These are phyloP conservation scores for Ophion costatus DNA, from an alignment of 2,888 invertebrate genomes.

Conservation along the genomic window DNA sequence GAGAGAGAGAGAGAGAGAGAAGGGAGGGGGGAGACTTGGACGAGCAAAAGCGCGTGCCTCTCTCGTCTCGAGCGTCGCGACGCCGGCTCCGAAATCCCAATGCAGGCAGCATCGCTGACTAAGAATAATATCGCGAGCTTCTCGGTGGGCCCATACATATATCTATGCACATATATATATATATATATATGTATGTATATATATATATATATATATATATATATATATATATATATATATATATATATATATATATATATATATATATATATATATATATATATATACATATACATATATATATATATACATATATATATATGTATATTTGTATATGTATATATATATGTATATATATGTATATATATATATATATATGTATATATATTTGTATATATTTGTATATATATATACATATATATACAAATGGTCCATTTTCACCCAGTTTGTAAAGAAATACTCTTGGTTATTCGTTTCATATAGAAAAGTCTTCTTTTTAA, in stretches of 20 bases:
- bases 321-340: too few species aligned
- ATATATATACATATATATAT: slow-evolving; percentile 36
- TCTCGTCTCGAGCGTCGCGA: slow-evolving; percentile 62
- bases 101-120: slow-evolving; percentile 71
- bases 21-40: slow-evolving; percentile 1
- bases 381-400: slow-evolving; percentile 45
- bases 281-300: slow-evolving; percentile 49
- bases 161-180: slow-evolving; percentile 40
- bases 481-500: too few species aligned
- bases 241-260: slow-evolving; percentile 39
- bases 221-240: slow-evolving; percentile 46
- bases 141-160: slow-evolving; percentile 42
- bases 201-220: slow-evolving; percentile 41
- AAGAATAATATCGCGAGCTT: slow-evolving; percentile 77
- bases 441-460: too few species aligned
- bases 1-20: slow-evolving; percentile 29
- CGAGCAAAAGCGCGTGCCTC: slow-evolving; percentile 60
- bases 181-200: slow-evolving; percentile 42
- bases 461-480: too few species aligned
- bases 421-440: too few species aligned
- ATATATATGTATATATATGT: slow-evolving; percentile 43
- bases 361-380: slow-evolving; percentile 37
- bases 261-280: slow-evolving; percentile 41
- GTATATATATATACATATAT: slow-evolving; percentile 42
- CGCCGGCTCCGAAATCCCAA: slow-evolving; percentile 69